Evolutionary conservation across 2,888 invertebrate genomes (phyloP), one percentile per base, ranked within the genome.

Genomic region (Chloromyia formosa): DNA sequence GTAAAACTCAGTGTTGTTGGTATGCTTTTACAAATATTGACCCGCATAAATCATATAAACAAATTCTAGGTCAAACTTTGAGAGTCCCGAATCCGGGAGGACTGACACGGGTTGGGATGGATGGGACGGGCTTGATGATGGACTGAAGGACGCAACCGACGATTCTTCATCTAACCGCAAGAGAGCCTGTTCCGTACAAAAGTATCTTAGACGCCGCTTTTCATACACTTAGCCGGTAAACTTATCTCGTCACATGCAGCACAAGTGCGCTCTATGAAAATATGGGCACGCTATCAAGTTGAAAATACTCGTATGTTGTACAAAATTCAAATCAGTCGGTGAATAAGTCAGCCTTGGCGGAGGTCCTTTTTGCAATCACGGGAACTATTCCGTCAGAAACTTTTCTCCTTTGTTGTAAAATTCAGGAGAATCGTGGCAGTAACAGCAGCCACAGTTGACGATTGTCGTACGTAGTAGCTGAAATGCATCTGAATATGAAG

Each of bases 1-100:
- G 20, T 42, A 16, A 54, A n/a, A 58, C 27, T 35, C 7, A n/a
- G 18, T 58, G 71, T 49, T 20, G 66, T 45, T 20, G 61, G 62
- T 60, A 49, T n/a, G 2, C 27, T 35, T 35, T 7, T 35, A 7
- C 71, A 75, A 75, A 75, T 61, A 62, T 75, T 61, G 75, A 60
- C 75, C 71, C 61, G 75, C 75, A 75, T 75, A 69, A 75, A 75
- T 75, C 75, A 75, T 75, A 75, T 75, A 56, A 40, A 71, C 71
- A 56, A 71, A 71, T 71, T 71, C 71, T 71, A 16, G 71, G 71
- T 71, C 71, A 71, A 71, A 71, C 71, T 71, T 58, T 71, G 58
- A 56, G 40, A 56, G 27, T 35, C 27, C 27, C 27, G 27, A 35
- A 35, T 35, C 27, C 27, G 27, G 27, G 27, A 7, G 27, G 27